A percentile compares a stretch with the other conserved stretches of the same genome.
Evolutionary conservation across 2,797 vertebrate genomes (phyloP).

Genomic region (Euthynnus affinis): DNA sequence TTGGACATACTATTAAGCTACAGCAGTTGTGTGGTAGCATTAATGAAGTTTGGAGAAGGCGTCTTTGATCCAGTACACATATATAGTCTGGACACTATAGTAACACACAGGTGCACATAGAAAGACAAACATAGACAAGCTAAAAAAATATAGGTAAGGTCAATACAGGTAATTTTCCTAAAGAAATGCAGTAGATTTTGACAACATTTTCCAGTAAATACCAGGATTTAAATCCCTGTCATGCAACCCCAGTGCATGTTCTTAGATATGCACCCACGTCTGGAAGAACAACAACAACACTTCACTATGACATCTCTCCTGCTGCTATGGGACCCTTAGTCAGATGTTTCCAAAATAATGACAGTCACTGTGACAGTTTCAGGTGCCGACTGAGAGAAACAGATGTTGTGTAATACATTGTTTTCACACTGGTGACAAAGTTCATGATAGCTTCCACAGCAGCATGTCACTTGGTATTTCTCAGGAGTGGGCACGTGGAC

Average conservation of each 20-base stretch:
- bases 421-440: constrained; percentile 7
- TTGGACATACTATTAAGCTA: neutral
- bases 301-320: neutral
- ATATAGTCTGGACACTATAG: neutral
- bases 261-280: neutral
- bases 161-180: neutral
- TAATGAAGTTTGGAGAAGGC: neutral
- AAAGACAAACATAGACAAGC: neutral
- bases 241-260: neutral
- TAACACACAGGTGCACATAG: neutral
- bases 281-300: neutral
- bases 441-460: neutral
- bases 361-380: constrained; percentile 1
- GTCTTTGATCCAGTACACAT: neutral
- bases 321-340: neutral
- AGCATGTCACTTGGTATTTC: neutral
- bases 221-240: neutral
- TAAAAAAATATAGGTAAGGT: neutral
- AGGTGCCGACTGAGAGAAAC: constrained; percentile 3
- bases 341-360: constrained; percentile 14
- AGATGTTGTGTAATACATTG: constrained; percentile 3
- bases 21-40: neutral
- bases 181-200: neutral
- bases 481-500: neutral
- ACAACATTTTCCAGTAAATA: neutral